A percentile compares a stretch with the other conserved stretches of the same genome.
These are phyloP conservation scores for Drosophila orena DNA, from an alignment of 1,140 invertebrate species.

Conservation along the genomic window DNA sequence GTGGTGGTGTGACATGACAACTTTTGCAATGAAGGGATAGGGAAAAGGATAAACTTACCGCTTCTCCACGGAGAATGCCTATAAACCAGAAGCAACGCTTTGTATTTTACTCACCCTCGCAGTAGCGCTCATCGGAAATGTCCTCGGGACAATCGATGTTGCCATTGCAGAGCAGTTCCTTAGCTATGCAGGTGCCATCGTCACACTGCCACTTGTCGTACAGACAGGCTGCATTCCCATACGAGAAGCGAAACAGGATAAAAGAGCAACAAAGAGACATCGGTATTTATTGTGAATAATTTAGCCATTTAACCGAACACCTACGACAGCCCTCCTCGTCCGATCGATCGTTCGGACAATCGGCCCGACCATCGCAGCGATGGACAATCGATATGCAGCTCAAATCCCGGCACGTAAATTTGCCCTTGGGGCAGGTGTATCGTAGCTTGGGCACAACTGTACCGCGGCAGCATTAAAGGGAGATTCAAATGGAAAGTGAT, in stretches of 20 bases:
- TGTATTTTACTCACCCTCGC: constrained; percentile 86
- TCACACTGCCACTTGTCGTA: constrained; percentile 88
- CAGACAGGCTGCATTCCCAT: constrained; percentile 85
- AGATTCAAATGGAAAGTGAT: constrained; percentile 15
- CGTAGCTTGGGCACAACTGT: constrained; percentile 76
- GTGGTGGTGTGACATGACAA: not conserved
- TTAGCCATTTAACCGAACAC: constrained; percentile 52
- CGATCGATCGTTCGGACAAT: constrained; percentile 87
- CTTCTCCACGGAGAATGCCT: not conserved
- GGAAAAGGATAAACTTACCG: constrained; percentile 20
- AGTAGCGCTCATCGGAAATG: constrained; percentile 90
- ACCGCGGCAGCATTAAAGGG: constrained; percentile 27
- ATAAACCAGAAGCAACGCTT: constrained; percentile 8
- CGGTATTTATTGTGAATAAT: not conserved
- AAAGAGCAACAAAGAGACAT: not conserved
- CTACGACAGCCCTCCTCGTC: constrained; percentile 87
- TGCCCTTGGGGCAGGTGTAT: constrained; percentile 86
- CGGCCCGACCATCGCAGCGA: constrained; percentile 86
- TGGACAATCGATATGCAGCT: constrained; percentile 89
- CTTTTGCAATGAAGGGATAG: not conserved
- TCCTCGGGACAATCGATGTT: constrained; percentile 88
- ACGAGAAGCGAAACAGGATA: constrained; percentile 7
- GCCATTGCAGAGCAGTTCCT: constrained; percentile 88
- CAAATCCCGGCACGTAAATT: constrained; percentile 88
- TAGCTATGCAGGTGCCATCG: constrained; percentile 87